phyloP scores from a whole-genome alignment of 2,797 vertebrate genomes.

The Octomys mimax region DNA sequence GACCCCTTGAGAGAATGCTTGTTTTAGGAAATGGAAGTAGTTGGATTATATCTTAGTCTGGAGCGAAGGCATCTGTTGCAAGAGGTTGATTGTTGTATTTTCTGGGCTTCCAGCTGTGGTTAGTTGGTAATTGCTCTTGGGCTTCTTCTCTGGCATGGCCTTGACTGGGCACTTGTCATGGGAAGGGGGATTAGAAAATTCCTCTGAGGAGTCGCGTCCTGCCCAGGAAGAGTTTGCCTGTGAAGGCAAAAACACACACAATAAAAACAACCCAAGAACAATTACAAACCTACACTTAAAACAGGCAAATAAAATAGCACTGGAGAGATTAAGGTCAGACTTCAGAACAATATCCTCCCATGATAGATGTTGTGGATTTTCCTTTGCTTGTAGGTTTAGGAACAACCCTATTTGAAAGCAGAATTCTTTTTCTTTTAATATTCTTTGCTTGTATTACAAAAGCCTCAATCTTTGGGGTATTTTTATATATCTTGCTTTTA shows the following conservation, averaged over 20 bases:
- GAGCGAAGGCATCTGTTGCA: background rate
- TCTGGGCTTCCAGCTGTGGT: slow-evolving; percentile 28
- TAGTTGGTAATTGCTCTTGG: slow-evolving; percentile 8
- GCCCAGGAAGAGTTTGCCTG: slow-evolving; percentile 43
- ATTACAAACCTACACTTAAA: slow-evolving; percentile 54
- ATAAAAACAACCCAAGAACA: slow-evolving; percentile 61
- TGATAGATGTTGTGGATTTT: background rate
- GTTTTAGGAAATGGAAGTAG: background rate
- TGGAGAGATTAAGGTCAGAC: slow-evolving; percentile 31
- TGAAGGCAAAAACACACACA: slow-evolving; percentile 58
- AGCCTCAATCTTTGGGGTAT: background rate
- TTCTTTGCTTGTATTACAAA: background rate
- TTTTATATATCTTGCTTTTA: slow-evolving; percentile 51
- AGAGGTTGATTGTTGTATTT: slow-evolving; percentile 1
- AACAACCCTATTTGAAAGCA: slow-evolving; percentile 44
- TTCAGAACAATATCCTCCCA: slow-evolving; percentile 8
- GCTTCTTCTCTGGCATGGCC: background rate
- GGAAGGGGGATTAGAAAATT: slow-evolving; percentile 40
- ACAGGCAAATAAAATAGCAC: slow-evolving; percentile 52
- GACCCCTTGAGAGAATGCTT: background rate
- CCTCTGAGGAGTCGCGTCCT: slow-evolving; percentile 52
- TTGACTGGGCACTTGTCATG: slow-evolving; percentile 20
- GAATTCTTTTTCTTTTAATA: background rate
- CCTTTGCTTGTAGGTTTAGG: slow-evolving; percentile 28
- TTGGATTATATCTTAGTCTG: background rate